Evolutionary conservation across 2,888 invertebrate genomes (phyloP), one percentile per base, ranked within the genome.

Genomic region (Cyrtodaria siliqua): DNA sequence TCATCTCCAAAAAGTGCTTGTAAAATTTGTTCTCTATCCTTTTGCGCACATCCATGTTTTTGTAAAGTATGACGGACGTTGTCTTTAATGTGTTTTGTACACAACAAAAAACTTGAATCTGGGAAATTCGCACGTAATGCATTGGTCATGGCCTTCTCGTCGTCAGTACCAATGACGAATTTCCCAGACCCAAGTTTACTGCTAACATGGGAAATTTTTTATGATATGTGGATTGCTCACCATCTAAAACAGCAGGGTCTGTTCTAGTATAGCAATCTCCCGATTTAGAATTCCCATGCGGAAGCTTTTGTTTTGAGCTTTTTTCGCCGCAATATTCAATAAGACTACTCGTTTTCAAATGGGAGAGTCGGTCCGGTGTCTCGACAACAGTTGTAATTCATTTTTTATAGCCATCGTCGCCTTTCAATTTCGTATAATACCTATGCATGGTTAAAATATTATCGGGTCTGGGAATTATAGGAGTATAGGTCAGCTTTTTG

Each of bases 341-440:
- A 6, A 52, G 23, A 4, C 20, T 23, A 52, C 52, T 4, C 4
- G 3, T 20, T 52, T 26, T 24, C 4, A 24, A 4, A 20, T 14
- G 4, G 3, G 16, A 24, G 20, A 63, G 40, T 1, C 63, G 23
- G 2, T 53, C 44, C 4, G 63, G 53, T 33, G 63, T 27, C 2
- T 42, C 18, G 26, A 20, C 40, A 6, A 63, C 53, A 27, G 40
- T 55, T 24, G 55, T 42, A 8, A 55, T 24, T 18, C 42, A 20
- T 44, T 63, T 63, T 26, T 42, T 63, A 40, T 42, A 55, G 2
- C 38, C 3, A 4, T 52, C 18, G 24, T 38, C 20, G 9, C 63
- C 53, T 44, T 63, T 63, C 18, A 63, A 27, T 53, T 33, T n/a
- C 8, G 55, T 55, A 23, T 23, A 63, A 20, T 55, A 63, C 29